Conservation (phyloP, 1,140 invertebrate genomes). For the Sipha flava region DNA sequence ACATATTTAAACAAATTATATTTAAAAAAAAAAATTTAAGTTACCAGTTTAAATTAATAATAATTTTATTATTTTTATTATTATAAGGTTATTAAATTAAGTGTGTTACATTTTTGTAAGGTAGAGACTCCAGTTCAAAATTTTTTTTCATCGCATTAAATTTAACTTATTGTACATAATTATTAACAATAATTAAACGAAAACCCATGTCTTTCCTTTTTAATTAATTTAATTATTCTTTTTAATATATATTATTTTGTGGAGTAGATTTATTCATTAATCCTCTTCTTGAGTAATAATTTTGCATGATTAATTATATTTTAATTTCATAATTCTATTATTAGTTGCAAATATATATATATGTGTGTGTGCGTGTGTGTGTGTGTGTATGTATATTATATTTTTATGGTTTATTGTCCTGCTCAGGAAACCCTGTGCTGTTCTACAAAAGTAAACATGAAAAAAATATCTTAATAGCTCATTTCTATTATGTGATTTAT, state of each 20-base stretch:
- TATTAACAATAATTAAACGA: neutral
- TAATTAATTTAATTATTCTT: neutral
- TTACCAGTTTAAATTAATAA: slow-evolving; percentile 13
- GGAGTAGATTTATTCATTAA: neutral
- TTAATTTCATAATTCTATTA: slow-evolving; percentile 4
- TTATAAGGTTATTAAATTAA: neutral
- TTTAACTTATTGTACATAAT: neutral
- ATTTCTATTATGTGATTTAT: neutral
- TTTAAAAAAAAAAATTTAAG: neutral
- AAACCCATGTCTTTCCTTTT: slow-evolving; percentile 17
- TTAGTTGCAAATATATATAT: neutral
- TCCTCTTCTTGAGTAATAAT: neutral
- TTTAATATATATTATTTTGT: slow-evolving; percentile 7
- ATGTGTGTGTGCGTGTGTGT: neutral
- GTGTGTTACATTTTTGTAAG: neutral
- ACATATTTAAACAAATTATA: neutral
- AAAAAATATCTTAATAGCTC: neutral
- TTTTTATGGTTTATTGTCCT: slow-evolving; percentile 4
- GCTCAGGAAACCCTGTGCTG: neutral
- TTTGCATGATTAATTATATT: neutral
- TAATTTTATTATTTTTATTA: neutral
- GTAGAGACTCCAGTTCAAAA: neutral
- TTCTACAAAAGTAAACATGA: neutral
- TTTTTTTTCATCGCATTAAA: neutral
- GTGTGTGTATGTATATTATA: neutral